Base-by-base conservation (phyloP, 2,797 vertebrate species). In the Neoniphon sammara region DNA sequence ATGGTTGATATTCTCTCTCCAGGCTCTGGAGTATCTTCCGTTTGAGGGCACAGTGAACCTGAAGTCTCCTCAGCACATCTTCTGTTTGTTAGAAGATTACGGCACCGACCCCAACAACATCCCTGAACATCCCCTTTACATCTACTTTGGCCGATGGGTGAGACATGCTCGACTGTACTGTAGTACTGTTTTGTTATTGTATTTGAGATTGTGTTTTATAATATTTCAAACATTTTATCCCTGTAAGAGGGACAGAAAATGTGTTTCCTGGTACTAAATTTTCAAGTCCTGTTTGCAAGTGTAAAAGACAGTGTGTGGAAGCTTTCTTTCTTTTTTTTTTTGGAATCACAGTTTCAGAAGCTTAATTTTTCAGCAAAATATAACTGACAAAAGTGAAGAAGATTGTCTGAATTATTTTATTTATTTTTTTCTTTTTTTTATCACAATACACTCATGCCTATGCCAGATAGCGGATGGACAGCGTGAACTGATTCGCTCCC, bases 121-220 rank as follows among this genome's bases (percentile, higher is more conserved):
- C 82, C 97, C 97, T 0, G 94, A 97, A 17, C 87, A 96, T n/a
- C 98, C 98, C 21, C 66, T 94, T 80, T 87, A 94, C 75, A 80
- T 98, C 54, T 99, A 97, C 92, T 99, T 99, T 90, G 97, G 98
- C 69, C 95, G 98, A 96, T 98, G 97, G 97, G 98, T 99, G 85
- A 93, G 96, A 92, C 14, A 18, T 18, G 5, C 18, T 55, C 31
- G 7, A 36, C 46, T 30, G 17, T 31, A 31, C 7, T 34, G 31
- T 8, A 7, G 5, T 8, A 34, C 31, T 34, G 25, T n/a, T 2
- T 27, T 27, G 25, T 27, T 27, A 27, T 4, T 27, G 42, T 44
- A 44, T 15, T 14, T 4, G 14, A 5, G 42, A 44, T 44, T 15
- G 2, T 44, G 2, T 4, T 44, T 14, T 15, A 44, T 44, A 15